Percentiles rank a stretch among this genome's conserved stretches.
Evolutionary conservation across 2,113 vertebrate genomes (phyloP).

Genomic region (Heterotilapia buettikoferi): DNA sequence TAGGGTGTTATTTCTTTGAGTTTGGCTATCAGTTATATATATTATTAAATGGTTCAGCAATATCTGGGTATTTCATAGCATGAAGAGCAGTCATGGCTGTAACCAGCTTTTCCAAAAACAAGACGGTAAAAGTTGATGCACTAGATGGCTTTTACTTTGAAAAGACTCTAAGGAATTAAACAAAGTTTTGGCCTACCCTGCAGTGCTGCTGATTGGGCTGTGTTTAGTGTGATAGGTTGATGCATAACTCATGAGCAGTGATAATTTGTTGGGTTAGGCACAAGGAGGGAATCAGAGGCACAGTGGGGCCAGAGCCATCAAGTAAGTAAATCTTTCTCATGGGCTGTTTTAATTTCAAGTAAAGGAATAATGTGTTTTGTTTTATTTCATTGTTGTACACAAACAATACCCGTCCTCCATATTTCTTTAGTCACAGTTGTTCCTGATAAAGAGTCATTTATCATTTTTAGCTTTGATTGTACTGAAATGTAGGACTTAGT

Average conservation of each 20-base stretch:
- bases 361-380: neutral
- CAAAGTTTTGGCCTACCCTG: neutral
- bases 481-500: neutral
- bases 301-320: neutral
- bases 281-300: neutral
- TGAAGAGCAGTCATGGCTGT: neutral
- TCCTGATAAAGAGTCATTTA: neutral
- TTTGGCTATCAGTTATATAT: neutral
- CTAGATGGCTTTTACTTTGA: neutral
- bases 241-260: neutral
- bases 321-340: neutral
- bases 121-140: fast-evolving
- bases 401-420: neutral
- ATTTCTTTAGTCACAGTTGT: neutral
- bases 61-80: neutral
- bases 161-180: neutral
- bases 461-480: neutral
- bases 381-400: neutral
- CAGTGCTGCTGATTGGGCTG: neutral
- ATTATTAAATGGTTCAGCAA: neutral
- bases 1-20: neutral
- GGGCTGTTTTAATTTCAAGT: neutral
- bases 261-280: neutral
- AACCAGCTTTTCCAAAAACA: neutral
- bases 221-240: neutral